Evolutionary conservation across 2,888 invertebrate genomes (phyloP), one percentile per base, ranked within the genome.

Genomic region (Tolmerus cingulatus): DNA sequence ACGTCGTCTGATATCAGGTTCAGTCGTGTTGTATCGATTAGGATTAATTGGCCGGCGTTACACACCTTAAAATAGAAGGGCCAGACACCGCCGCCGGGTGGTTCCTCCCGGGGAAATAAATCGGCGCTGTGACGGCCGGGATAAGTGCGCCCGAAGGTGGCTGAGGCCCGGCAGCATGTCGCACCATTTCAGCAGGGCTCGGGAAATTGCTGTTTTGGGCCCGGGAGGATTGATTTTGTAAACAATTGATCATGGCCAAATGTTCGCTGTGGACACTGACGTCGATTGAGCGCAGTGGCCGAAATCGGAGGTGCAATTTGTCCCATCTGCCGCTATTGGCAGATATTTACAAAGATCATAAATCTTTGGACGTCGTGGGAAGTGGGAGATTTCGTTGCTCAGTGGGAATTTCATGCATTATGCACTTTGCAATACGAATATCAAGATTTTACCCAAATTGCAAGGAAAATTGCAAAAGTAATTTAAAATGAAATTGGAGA

Each of bases 301-400:
- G 30, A 37, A 84, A 66, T 85, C 74, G 14, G 74, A 85, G 27
- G 74, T 46, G 85, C 51, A 85, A 85, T 85, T 85, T 85, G 46
- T 74, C 46, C 85, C 85, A 85, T 85, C 40, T 85, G 85, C 74
- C 85, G 57, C 74, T 85, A 74, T 85, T 85, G 85, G 34, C 85
- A 66, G 85, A 46, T 27, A 66, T 16, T 74, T 74, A 12, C 34
- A 37, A 46, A 51, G 43, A 37, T 74, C 74, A 85, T 85, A 85
- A 85, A 85, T 85, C 85, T 74, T 74, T 66, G 19, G 19, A 12
- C 23, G 74, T 46, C 27, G 19, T 85, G 74, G 85, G 74, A 85
- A 85, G 85, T 43, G 85, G 74, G 37, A 43, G 34, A 46, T n/a
- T 74, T 85, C 5, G 43, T n/a, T 55, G 57, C 46, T 23, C 46